These are phyloP conservation scores for Laupala kohalensis DNA, from an alignment of 1,140 invertebrate genomes.

Conservation along the genomic window DNA sequence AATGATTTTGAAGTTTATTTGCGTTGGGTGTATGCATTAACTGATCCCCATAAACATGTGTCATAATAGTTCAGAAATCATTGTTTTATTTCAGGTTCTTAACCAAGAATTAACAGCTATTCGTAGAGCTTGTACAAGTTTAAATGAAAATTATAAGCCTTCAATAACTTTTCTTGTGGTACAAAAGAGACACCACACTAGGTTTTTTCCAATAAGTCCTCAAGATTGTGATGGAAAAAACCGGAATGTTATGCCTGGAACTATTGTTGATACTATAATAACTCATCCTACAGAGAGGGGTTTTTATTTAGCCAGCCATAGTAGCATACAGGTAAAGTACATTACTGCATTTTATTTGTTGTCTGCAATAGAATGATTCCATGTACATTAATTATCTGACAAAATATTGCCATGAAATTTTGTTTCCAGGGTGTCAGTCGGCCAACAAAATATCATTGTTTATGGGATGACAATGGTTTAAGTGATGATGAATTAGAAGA, in stretches of 20 bases:
- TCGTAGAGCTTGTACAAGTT: slow-evolving; percentile 42
- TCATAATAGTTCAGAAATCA: no score
- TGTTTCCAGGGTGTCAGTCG: slow-evolving; percentile 66
- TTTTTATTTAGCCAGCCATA: slow-evolving; percentile 67
- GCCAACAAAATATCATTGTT: slow-evolving; percentile 75
- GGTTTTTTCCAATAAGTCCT: slow-evolving; percentile 43
- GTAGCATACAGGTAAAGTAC: slow-evolving; percentile 49
- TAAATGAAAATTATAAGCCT: slow-evolving; percentile 40
- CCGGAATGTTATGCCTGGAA: slow-evolving; percentile 67
- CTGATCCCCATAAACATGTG: no score
- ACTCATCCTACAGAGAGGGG: slow-evolving; percentile 69
- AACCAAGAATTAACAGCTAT: slow-evolving; percentile 50
- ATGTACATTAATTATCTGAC: no score
- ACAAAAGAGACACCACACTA: slow-evolving; percentile 75
- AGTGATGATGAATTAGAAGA: slow-evolving; percentile 64
- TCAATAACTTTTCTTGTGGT: slow-evolving; percentile 72
- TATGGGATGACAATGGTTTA: slow-evolving; percentile 67
- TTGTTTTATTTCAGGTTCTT: no score
- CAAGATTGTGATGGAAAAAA: slow-evolving; percentile 32
- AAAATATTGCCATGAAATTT: no score
- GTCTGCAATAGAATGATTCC: no score
- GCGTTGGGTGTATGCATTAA: no score
- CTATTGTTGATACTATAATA: slow-evolving; percentile 67
- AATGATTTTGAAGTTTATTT: no score
- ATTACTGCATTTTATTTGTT: no score